These are phyloP conservation scores for Habrosyne pyritoides DNA, from an alignment of 2,888 invertebrate genomes.

Conservation along the genomic window DNA sequence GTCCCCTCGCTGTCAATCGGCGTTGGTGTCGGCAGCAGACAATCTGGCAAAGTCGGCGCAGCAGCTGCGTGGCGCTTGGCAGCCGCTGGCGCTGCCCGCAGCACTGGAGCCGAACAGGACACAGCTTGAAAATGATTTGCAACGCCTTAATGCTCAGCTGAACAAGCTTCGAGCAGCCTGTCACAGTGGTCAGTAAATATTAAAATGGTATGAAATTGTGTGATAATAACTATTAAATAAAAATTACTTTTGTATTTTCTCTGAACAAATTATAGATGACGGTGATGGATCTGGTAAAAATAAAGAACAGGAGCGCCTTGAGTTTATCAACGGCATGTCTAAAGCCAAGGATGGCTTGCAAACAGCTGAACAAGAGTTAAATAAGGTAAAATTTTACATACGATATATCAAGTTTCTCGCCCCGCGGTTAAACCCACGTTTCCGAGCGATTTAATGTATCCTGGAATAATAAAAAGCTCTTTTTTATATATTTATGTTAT, in stretches of 20 bases:
- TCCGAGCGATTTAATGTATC: too few relatives aligned
- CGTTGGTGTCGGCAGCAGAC: conserved; percentile 29
- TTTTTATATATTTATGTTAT: too few relatives aligned
- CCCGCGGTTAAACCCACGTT: too few relatives aligned
- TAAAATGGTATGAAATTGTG: neutral
- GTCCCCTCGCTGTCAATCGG: conserved; percentile 34
- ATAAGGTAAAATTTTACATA: conserved; percentile 18
- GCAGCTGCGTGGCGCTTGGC: conserved; percentile 26
- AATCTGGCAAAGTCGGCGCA: conserved; percentile 26
- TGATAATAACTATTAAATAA: neutral
- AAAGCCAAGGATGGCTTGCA: conserved; percentile 20
- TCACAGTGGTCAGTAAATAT: neutral
- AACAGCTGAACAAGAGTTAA: conserved; percentile 20
- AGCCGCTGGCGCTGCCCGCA: conserved; percentile 16
- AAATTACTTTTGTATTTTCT: neutral
- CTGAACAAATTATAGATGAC: neutral
- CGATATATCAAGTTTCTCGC: too few relatives aligned
- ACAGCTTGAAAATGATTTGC: neutral
- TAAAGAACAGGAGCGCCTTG: conserved; percentile 21
- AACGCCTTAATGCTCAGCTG: conserved; percentile 27
- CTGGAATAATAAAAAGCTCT: too few relatives aligned
- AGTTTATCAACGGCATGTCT: conserved; percentile 23
- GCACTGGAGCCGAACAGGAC: conserved; percentile 6
- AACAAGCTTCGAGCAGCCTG: conserved; percentile 30
- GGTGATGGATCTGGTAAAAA: neutral